Evolutionary conservation across 2,113 vertebrate species (phyloP), one percentile per base, ranked within the genome.

Genomic region (Vulpes lagopus): DNA sequence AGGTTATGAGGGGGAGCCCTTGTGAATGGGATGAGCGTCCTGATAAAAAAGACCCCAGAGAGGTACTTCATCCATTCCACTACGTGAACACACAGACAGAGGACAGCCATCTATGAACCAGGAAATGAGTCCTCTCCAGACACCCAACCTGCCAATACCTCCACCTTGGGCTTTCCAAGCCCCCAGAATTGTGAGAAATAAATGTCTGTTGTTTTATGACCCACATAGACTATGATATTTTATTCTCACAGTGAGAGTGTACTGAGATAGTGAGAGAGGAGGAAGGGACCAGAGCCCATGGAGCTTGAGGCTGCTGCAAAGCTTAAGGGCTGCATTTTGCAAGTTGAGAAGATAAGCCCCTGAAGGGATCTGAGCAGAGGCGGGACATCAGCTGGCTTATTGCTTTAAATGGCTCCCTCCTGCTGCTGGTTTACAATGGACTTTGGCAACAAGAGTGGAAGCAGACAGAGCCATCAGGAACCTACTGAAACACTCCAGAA

Each of bases 41-140:
- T 64, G 16, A 22, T 19, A 20, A 60, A 76, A 16, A 14, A n/a
- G 35, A 23, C 35, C 14, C 9, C 12, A 5, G 65, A 60, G 53
- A 30, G 10, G 35, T 25, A 59, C 14, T n/a, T 65, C 38, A 8
- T 15, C 49, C 59, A n/a, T 38, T 38, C 92, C 14, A 32, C 59
- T 25, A 2, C 0, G 2, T 11, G 49, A 30, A 59, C 43, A 30
- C 25, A 43, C 3, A 1, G 57, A 4, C 25, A 43, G 71, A 65
- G 57, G 60, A 67, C 0, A 0, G 25, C 23, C 9, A 3, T 11
- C 23, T 64, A 5, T 8, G 15, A 14, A 19, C 4, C 6, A 1
- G 57, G 23, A 65, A 11, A 71, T 1, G 2, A 30, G 19, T 19
- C 57, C 65, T 60, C 64, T 32, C 19, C 64, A 59, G 89, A 57